Percentiles rank a stretch among this genome's conserved stretches.
Evolutionary conservation across 2,888 invertebrate species (phyloP).

Genomic region (Campoplex capitator): DNA sequence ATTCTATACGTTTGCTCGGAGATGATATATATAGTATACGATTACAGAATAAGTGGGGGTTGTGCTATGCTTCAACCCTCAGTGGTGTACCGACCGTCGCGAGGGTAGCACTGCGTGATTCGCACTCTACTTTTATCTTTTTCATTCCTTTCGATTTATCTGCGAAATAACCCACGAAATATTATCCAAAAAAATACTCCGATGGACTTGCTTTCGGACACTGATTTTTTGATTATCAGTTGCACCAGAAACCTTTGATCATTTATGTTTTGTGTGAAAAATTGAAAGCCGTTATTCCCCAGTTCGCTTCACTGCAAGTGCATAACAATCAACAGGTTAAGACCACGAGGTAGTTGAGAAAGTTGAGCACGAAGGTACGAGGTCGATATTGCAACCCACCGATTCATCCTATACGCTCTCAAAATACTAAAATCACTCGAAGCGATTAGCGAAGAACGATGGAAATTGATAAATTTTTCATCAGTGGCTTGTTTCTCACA

Average conservation of each 20-base stretch:
- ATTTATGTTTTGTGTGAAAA: neutral
- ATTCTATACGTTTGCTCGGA: constrained; percentile 11
- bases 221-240: neutral
- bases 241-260: neutral
- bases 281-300: neutral
- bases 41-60: constrained; percentile 42
- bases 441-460: neutral
- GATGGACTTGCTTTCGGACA: no score
- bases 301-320: constrained; percentile 20
- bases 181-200: neutral
- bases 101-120: constrained; percentile 61
- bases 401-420: neutral
- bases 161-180: neutral
- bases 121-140: neutral
- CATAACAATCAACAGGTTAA: constrained; percentile 71
- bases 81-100: constrained; percentile 73
- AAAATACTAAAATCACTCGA: neutral
- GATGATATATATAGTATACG: constrained; percentile 15
- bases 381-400: neutral
- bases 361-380: neutral
- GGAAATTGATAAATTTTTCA: neutral
- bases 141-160: neutral
- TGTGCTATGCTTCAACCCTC: constrained; percentile 68
- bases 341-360: constrained; percentile 55
- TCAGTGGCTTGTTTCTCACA: neutral